These are phyloP conservation scores for Seira sanloemensis DNA, from an alignment of 2,888 invertebrate genomes.

Conservation along the genomic window DNA sequence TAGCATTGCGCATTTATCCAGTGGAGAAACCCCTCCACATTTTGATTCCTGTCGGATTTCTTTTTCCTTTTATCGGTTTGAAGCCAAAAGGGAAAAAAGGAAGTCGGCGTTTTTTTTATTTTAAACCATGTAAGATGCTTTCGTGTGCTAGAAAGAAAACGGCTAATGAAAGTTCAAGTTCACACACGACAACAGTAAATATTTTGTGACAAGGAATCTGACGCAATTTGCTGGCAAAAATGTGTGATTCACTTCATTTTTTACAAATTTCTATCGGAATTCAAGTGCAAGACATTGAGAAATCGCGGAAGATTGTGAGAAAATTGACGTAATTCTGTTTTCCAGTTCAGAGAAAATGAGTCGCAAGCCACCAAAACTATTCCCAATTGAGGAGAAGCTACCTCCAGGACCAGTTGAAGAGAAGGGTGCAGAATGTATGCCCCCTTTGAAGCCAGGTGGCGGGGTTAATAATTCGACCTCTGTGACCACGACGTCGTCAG, in stretches of 20 bases:
- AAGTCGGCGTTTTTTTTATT: too few species aligned
- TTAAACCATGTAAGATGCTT: too few species aligned
- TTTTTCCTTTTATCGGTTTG: too few species aligned
- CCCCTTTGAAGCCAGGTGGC: conserved; percentile 21
- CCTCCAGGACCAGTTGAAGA: not conserved
- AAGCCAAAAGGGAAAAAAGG: too few species aligned
- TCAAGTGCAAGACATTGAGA: too few species aligned
- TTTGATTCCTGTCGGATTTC: too few species aligned
- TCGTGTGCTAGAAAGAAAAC: too few species aligned
- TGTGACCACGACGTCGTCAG: not conserved
- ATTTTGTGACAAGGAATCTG: not conserved
- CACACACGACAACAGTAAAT: not conserved
- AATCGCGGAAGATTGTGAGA: not conserved
- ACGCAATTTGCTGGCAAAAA: not conserved
- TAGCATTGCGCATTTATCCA: too few species aligned
- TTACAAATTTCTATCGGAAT: too few species aligned
- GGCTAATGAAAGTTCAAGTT: too few species aligned
- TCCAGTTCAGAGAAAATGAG: conserved; percentile 48
- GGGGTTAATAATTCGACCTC: not conserved
- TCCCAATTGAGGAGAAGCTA: conserved; percentile 40
- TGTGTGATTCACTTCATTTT: not conserved
- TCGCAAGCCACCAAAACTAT: conserved; percentile 56
- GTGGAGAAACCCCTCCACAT: conserved; percentile 17
- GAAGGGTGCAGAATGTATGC: conserved; percentile 4
- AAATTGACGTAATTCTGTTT: not conserved